phyloP scores from a whole-genome alignment of 1,140 invertebrate genomes.

The Whitmania pigra region DNA sequence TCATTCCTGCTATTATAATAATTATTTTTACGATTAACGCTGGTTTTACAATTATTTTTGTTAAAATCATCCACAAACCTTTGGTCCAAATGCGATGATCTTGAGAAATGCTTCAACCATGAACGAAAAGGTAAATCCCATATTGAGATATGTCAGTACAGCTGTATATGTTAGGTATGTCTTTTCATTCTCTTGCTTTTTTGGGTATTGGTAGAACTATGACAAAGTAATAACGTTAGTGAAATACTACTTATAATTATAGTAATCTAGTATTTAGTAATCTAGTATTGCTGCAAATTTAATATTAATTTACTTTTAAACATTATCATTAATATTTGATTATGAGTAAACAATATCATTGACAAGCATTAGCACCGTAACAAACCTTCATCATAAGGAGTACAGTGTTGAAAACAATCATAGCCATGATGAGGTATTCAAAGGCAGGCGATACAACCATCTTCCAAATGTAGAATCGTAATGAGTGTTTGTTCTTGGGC shows the following conservation, averaged over 20 bases:
- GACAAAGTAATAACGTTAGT: background rate
- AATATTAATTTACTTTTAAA: too few species aligned
- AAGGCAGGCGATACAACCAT: constrained; percentile 94
- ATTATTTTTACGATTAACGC: constrained; percentile 7
- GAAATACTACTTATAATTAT: too few species aligned
- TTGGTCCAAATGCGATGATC: constrained; percentile 85
- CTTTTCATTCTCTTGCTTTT: background rate
- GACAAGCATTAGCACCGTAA: background rate
- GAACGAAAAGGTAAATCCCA: constrained; percentile 84
- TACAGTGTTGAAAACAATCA: constrained; percentile 96
- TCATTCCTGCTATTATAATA: constrained; percentile 11
- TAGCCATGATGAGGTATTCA: constrained; percentile 99
- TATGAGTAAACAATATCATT: background rate
- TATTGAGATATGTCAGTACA: constrained; percentile 60
- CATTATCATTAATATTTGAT: background rate
- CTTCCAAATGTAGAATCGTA: constrained; percentile 92
- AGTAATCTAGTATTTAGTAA: too few species aligned
- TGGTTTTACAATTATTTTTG: too few species aligned
- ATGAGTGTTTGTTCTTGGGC: constrained; percentile 90
- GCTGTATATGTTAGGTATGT: background rate
- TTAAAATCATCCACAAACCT: constrained; percentile 53
- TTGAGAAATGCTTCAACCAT: constrained; percentile 88
- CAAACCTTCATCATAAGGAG: constrained; percentile 93
- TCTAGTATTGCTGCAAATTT: too few species aligned
- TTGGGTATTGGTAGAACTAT: constrained; percentile 20